Base-by-base conservation (phyloP, 1,140 invertebrate genomes). In the Idris sp. region DNA sequence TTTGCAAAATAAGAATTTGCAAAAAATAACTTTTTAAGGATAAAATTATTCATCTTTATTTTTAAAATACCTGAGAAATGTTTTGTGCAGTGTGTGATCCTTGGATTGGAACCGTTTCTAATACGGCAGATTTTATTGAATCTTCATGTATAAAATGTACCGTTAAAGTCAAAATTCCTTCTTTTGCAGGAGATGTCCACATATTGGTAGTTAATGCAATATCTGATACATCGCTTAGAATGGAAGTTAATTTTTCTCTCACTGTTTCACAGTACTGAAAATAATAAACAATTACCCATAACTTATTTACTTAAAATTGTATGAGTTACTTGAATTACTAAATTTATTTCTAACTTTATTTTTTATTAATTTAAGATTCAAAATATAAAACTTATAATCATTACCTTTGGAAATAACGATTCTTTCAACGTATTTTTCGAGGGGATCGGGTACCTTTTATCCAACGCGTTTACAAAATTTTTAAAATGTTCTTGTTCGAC, bases 181-280 rank as follows among this genome's bases (percentile, higher is more conserved):
- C 10, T 14, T 14, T 15, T 4, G 61, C 18, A 14, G 26, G 13
- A n/a, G 49, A 46, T 26, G 86, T 84, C n/a, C 43, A 46, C 8
- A 46, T 9, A 19, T 46, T 26, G 3, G 43, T 46, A 26, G 43
- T 46, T 18, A 46, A 30, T 9, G 13, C 25, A 16, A 46, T 26
- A 18, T 31, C 1, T 1, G 0, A 6, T 5, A 31, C 13, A 3
- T 30, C 2, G 1, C 5, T 30, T 11, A 46, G 22, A 7, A 46
- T 31, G 2, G 8, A 4, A 5, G 6, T 1, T 7, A 46, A 10
- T n/a, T 31, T 31, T 10, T 31, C 43, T n/a, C 14, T 2, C 1
- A 31, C 10, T 1, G 1, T n/a, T 1, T 31, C 5, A 10, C 31
- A 46, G 9, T 15, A 6, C 10, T 30, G 14, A 9, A n/a, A n/a